Base-by-base conservation (phyloP, 2,888 invertebrate species). In the Philaethria dido region DNA sequence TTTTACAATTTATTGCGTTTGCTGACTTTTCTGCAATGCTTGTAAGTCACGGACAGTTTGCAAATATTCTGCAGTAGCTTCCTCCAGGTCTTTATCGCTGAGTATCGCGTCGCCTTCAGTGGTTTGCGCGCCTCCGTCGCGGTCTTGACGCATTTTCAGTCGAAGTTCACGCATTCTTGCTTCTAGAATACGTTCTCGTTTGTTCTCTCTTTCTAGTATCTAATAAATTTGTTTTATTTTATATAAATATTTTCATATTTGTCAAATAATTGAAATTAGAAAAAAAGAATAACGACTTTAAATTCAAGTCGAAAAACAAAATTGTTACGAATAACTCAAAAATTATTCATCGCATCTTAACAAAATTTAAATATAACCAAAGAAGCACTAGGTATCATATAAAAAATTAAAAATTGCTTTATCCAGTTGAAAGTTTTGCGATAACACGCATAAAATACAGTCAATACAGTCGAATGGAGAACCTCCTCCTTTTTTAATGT, bases 151-250 rank as follows among this genome's bases (percentile, higher is more conserved):
- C 91, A 91, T 87, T 80, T 95, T 95, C 9, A 96, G 84, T 36
- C 96, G 91, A 66, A 97, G 90, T 84, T 98, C 98, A 62, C 98
- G 94, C 83, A 96, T 96, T 73, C 98, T 95, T 0, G 97, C 96
- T 84, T 99, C 98, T 69, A 98, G 91, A 62, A 98, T 98, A 79
- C 98, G 97, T 82, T 98, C 98, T 45, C 98, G 93, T 75, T 97
- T 95, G 69, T 96, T 96, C 89, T 98, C 98, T 47, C 98, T 93
- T 71, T 98, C 98, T 78, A 98, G 94, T 93, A 98, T 96, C 97
- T 97, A 68, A 14, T 75, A 74, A 39, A 59, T 55, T 3, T 18
- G 14, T 8, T 22, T 20, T 3, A 36, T 2, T 20, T 22, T 20
- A 20, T 22, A 22, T 14, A 11, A 0, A 3, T 20, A 47, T 33